Percentiles rank a stretch among this genome's conserved stretches.
These are phyloP conservation scores for Epiblema foenella DNA, from an alignment of 2,888 invertebrate genomes.

Conservation along the genomic window DNA sequence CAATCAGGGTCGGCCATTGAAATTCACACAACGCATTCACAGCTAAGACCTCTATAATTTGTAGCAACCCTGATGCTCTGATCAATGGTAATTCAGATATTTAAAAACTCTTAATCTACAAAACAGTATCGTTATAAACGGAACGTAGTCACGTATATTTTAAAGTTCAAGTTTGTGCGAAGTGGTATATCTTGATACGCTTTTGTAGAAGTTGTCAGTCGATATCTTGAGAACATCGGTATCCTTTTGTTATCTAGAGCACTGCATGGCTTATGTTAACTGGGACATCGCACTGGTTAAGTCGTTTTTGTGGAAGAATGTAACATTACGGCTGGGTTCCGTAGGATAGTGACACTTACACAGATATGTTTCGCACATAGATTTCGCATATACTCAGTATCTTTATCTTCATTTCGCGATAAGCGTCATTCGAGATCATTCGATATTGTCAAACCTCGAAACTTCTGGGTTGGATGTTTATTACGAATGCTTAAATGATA, in stretches of 20 bases:
- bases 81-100: background rate
- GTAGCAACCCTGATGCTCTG: constrained; percentile 40
- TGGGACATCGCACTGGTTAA: background rate
- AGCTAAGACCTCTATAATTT: constrained; percentile 43
- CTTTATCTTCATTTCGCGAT: too few species aligned
- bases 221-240: constrained; percentile 17
- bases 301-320: background rate
- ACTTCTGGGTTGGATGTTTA: too few species aligned
- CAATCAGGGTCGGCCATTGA: constrained; percentile 37
- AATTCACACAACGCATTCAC: constrained; percentile 40
- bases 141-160: background rate
- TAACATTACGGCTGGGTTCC: background rate
- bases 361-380: background rate
- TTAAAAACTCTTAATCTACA: background rate
- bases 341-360: constrained; percentile 11
- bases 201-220: background rate
- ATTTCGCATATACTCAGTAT: background rate
- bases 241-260: constrained; percentile 16
- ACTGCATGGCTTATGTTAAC: background rate
- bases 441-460: too few species aligned
- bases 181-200: background rate
- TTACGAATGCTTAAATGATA: too few species aligned
- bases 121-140: background rate
- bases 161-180: background rate
- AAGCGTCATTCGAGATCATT: too few species aligned